Percentiles rank a stretch among this genome's conserved stretches.
These are phyloP conservation scores for Drosophila subquinaria DNA, from an alignment of 2,888 invertebrate genomes.

Conservation along the genomic window DNA sequence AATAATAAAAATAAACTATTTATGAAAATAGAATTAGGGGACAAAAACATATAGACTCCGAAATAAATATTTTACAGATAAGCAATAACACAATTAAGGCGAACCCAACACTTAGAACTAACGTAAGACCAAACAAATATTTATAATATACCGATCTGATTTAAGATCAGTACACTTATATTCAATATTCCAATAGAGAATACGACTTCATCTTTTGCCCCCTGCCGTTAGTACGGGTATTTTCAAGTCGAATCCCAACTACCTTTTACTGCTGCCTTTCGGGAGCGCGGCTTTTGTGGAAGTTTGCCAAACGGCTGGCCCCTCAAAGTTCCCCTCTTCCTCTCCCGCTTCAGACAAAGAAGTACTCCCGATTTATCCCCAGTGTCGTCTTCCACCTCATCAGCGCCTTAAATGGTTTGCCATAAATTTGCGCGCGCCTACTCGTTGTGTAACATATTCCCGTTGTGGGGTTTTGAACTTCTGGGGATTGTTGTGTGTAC, in stretches of 20 bases:
- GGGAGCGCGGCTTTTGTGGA: slow-evolving; percentile 47
- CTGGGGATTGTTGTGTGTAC: slow-evolving; percentile 4
- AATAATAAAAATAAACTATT: too few species aligned
- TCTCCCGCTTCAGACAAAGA: neutral
- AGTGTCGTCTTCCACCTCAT: slow-evolving; percentile 74
- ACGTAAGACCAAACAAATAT: neutral
- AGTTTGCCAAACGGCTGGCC: slow-evolving; percentile 43
- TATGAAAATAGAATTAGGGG: too few species aligned
- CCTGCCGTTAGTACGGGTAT: slow-evolving; percentile 22
- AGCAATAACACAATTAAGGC: too few species aligned
- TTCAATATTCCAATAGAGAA: neutral
- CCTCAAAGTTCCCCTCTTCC: neutral
- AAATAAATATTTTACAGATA: too few species aligned
- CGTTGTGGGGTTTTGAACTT: neutral
- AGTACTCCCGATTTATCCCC: slow-evolving; percentile 64
- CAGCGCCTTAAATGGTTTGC: slow-evolving; percentile 78
- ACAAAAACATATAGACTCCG: too few species aligned
- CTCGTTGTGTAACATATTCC: slow-evolving; percentile 21
- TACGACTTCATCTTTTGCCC: neutral
- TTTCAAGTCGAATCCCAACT: slow-evolving; percentile 17
- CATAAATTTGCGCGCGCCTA: slow-evolving; percentile 75
- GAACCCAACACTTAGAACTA: too few species aligned
- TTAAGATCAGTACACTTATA: neutral
- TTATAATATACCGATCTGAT: neutral
- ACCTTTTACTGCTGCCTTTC: slow-evolving; percentile 16